Percentiles rank a stretch among this genome's conserved stretches.
Evolutionary conservation across 92 coral and sea anemone species (phyloP).

Genomic region (Phenganax stokvisi): DNA sequence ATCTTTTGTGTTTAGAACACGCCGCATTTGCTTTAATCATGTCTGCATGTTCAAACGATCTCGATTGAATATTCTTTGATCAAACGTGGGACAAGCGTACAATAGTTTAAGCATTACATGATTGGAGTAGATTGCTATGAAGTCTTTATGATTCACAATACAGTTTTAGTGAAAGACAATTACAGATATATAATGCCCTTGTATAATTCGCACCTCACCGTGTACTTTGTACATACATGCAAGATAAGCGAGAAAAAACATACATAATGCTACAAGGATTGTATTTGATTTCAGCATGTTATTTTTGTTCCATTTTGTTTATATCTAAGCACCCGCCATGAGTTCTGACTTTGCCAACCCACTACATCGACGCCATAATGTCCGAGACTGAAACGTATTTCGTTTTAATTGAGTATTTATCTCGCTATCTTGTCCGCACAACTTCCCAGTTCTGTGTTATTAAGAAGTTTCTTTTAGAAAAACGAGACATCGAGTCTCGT

Average conservation of each 20-base stretch:
- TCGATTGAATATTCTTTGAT: background rate
- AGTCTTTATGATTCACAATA: constrained; percentile 18
- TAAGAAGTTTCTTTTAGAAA: constrained; percentile 4
- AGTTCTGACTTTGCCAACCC: constrained; percentile 39
- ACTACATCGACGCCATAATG: constrained; percentile 42
- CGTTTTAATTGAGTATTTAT: constrained; percentile 33
- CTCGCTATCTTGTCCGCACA: constrained; percentile 32
- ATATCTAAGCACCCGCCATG: constrained; percentile 47
- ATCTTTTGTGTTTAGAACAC: constrained; percentile 28
- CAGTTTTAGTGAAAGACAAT: constrained; percentile 11
- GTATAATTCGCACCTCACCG: constrained; percentile 14
- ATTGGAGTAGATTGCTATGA: constrained; percentile 23
- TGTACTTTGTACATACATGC: background rate
- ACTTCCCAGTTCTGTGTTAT: constrained; percentile 22
- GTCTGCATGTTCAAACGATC: constrained; percentile 18
- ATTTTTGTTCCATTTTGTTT: constrained; percentile 46
- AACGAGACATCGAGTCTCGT: constrained; percentile 31
- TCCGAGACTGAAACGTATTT: constrained; percentile 27
- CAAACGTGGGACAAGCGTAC: background rate
- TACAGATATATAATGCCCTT: constrained; percentile 9
- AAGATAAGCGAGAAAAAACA: constrained; percentile 16
- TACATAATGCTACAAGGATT: constrained; percentile 19
- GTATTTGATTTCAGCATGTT: constrained; percentile 45
- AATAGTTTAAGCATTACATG: constrained; percentile 21
- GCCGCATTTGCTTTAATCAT: constrained; percentile 3